Evolutionary conservation across 2,797 vertebrate species (phyloP), one percentile per base, ranked within the genome.

Genomic region (Emydoidea blandingii): DNA sequence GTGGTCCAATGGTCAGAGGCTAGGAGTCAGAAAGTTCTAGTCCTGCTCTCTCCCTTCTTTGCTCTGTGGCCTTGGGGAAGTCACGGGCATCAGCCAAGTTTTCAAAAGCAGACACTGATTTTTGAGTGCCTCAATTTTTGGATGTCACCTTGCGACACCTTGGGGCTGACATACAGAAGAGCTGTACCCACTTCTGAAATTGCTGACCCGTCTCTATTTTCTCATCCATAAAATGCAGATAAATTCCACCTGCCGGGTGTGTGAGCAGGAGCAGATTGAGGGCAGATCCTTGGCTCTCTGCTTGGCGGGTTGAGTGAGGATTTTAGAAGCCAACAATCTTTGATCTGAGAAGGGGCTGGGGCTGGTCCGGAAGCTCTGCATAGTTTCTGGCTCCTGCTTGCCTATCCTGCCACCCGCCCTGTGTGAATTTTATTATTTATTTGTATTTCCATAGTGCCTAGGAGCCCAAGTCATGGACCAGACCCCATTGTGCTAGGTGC

Each of bases 41-140:
- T 23, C 65, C n/a, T 72, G 16, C 5, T 72, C 9, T 23, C n/a
- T 72, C 19, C 59, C 29, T 72, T 62, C 59, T 34, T 68, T 72
- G n/a, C 65, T 41, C n/a, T 72, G 65, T 41, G 65, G 65, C n/a
- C 65, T 41, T 12, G 19, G 65, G 18, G 19, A 72, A 72, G 65
- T 41, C 37, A 37, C 19, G 1, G 11, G 18, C 59, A 52, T 86
- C 59, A 49, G 16, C 3, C 47, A 27, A 0, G 0, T 44, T 65
- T 68, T 91, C 82, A 90, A 62, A 88, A 85, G 16, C 34, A 18
- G 9, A 41, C 8, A 5, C n/a, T 72, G 65, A 41, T 37, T 21
- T 72, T 49, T 4, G 5, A 56, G 76, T 94, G 21, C 21, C 29
- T 90, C 18, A 1, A 4, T 82, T 87, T 72, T 52, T 1, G 72